Base-by-base conservation (phyloP, 2,888 invertebrate species). In the Eupelmus urozonus region DNA sequence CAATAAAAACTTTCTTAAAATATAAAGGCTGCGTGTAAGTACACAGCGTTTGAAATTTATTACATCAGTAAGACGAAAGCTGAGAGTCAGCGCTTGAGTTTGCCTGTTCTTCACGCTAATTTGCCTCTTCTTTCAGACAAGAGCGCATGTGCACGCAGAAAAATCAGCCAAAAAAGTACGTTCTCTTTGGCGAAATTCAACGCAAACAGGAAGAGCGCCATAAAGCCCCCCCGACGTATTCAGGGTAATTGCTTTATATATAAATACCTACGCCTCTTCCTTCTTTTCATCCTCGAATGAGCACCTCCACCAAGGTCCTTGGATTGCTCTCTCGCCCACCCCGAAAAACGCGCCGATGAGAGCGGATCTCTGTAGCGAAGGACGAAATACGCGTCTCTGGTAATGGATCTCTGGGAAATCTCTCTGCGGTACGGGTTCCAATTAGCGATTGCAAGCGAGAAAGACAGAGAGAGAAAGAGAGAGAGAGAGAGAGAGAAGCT, bases 391-490 rank as follows among this genome's bases (percentile, higher is more conserved):
- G n/a, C n/a, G n/a, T n/a, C n/a, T n/a, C n/a, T 3, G 34, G 55
- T 70, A 70, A 70, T 60, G 70, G 29, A 70, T 45, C 59, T 60
- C 45, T 49, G 70, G 70, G 49, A 70, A 70, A 59, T 34, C 34
- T 9, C 34, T 34, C 34, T 34, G 9, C 9, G 49, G 16, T 18
- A 27, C 65, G 65, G 9, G 29, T 7, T 51, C 55, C 55, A 67
- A 67, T 67, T 67, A 67, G 67, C 40, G 16, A 57, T 18, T 16
- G n/a, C 25, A 29, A 40, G 42, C 9, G 9, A 20, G 20, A 20
- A 34, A 5, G 40, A 23, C n/a, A 11, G 29, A 11, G 60, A 34
- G 16, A 60, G 3, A 66, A 49, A 51, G 49, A 53, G 11, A 25
- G 27, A 40, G 42, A n/a, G n/a, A n/a, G n/a, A n/a, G n/a, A n/a